phyloP scores from a whole-genome alignment of 2,888 invertebrate genomes.

The Frankliniella fusca region DNA sequence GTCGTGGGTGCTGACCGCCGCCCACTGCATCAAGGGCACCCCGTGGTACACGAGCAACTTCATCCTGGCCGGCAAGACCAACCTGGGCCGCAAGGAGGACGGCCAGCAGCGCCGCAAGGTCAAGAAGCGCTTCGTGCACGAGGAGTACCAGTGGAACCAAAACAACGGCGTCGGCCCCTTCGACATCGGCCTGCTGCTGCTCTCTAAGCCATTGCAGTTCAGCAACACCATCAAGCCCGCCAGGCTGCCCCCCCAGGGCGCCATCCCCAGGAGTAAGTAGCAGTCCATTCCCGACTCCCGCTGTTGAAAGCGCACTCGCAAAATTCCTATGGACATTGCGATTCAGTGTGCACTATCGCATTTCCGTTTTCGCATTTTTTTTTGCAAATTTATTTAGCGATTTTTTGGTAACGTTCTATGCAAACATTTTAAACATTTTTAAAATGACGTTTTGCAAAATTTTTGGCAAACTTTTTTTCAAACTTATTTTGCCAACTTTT shows the following conservation, averaged over 20 bases:
- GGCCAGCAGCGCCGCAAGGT: not conserved
- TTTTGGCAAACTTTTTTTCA: too few relatives aligned
- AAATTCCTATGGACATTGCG: too few relatives aligned
- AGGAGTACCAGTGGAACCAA: not conserved
- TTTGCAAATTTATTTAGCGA: too few relatives aligned
- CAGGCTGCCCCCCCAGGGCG: slow-evolving; percentile 43
- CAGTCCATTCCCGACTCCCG: not conserved
- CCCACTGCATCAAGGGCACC: slow-evolving; percentile 9
- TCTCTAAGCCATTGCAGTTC: slow-evolving; percentile 44
- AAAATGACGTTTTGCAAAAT: too few relatives aligned
- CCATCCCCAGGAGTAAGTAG: slow-evolving; percentile 4
- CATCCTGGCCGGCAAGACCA: slow-evolving; percentile 3
- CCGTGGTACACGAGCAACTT: not conserved
- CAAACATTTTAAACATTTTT: too few relatives aligned
- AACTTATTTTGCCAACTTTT: too few relatives aligned
- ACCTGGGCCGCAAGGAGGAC: not conserved
- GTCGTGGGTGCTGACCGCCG: not conserved
- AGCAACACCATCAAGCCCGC: slow-evolving; percentile 46
- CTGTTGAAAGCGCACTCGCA: too few relatives aligned
- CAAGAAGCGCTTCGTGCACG: not conserved
- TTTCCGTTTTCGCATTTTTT: too few relatives aligned
- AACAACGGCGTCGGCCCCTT: slow-evolving; percentile 47
- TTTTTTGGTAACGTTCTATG: too few relatives aligned
- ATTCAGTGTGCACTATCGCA: too few relatives aligned
- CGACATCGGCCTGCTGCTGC: slow-evolving; percentile 52